These are phyloP conservation scores for Pollenia angustigena DNA, from an alignment of 2,888 invertebrate species.

Conservation along the genomic window DNA sequence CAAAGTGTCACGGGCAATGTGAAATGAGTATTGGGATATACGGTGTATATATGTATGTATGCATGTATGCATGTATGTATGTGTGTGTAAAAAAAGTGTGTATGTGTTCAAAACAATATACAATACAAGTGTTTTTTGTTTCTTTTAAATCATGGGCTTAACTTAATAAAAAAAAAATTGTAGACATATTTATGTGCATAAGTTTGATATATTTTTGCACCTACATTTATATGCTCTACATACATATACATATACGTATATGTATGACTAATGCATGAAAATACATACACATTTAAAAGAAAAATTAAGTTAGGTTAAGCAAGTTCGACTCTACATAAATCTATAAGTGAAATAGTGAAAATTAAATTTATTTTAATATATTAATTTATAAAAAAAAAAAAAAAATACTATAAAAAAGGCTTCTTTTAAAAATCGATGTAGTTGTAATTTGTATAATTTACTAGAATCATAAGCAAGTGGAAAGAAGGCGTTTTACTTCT, in stretches of 20 bases:
- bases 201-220: slow-evolving; percentile 69
- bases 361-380: too few species aligned
- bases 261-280: background rate
- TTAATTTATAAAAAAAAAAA: too few species aligned
- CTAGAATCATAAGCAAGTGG: too few species aligned
- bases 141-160: slow-evolving; percentile 68
- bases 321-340: too few species aligned
- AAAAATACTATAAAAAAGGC: too few species aligned
- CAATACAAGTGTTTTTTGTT: slow-evolving; percentile 66
- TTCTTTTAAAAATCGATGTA: too few species aligned
- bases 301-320: too few species aligned
- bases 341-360: too few species aligned
- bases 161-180: slow-evolving; percentile 27
- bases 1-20: slow-evolving; percentile 78
- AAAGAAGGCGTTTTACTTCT: too few species aligned
- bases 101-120: slow-evolving; percentile 36
- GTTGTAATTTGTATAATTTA: too few species aligned
- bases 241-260: background rate
- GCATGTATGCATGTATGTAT: too few species aligned
- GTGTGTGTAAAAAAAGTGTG: background rate
- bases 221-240: slow-evolving; percentile 66
- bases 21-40: slow-evolving; percentile 75
- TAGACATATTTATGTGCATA: slow-evolving; percentile 69
- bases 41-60: background rate
- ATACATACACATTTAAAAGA: background rate